Evolutionary conservation across 92 coral and sea anemone species (phyloP).

Genomic region (Diadumene lineata): DNA sequence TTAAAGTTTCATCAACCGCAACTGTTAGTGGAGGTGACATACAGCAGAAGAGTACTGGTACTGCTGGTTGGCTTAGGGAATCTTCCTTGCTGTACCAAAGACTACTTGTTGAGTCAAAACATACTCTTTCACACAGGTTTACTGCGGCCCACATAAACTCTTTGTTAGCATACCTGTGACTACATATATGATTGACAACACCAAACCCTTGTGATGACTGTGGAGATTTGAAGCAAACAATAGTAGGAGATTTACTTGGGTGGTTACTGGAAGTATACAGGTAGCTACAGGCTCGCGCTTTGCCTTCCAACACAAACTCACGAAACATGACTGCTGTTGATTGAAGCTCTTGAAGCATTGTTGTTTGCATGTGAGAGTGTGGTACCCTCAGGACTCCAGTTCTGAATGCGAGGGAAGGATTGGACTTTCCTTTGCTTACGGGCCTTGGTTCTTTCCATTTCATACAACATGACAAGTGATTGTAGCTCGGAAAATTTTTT

Average conservation of each 20-base stretch:
- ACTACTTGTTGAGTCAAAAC: background rate
- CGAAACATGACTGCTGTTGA: slow-evolving; percentile 22
- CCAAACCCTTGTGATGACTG: slow-evolving; percentile 40
- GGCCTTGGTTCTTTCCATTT: slow-evolving; percentile 30
- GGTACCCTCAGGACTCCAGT: no score
- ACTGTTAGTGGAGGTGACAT: background rate
- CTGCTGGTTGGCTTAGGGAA: background rate
- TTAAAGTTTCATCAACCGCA: background rate
- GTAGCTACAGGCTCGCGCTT: slow-evolving; percentile 41
- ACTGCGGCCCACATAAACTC: slow-evolving; percentile 46
- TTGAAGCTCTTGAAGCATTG: no score
- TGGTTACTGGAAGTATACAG: slow-evolving; percentile 33
- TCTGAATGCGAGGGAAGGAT: slow-evolving; percentile 11
- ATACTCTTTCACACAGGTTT: background rate
- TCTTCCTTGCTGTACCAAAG: background rate
- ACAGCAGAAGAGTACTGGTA: background rate
- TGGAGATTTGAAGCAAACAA: slow-evolving; percentile 31
- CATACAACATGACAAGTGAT: no score
- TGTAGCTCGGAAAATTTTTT: background rate
- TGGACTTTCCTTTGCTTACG: slow-evolving; percentile 18
- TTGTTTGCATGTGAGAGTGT: no score
- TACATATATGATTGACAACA: slow-evolving; percentile 15
- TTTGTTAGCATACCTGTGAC: slow-evolving; percentile 28
- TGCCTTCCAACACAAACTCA: slow-evolving; percentile 3
- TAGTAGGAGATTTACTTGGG: slow-evolving; percentile 32